A percentile compares a stretch with the other conserved stretches of the same genome.
phyloP scores from a whole-genome alignment of 2,113 vertebrate genomes.

The Notechis scutatus region DNA sequence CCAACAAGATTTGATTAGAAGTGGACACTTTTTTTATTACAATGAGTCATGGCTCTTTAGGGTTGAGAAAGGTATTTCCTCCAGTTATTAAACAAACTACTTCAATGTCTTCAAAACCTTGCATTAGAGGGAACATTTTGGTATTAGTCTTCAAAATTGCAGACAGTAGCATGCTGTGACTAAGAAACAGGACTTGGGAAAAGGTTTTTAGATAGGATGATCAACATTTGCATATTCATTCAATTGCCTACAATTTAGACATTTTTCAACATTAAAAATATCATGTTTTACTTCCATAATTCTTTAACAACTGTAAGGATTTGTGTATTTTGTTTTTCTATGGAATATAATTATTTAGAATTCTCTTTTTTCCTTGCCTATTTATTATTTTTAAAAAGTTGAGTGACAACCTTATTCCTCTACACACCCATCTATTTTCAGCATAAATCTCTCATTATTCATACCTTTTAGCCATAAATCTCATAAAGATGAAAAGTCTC shows the following conservation, averaged over 20 bases:
- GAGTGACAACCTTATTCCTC: neutral
- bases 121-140: neutral
- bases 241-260: neutral
- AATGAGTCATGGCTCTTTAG: neutral
- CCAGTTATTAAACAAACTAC: neutral
- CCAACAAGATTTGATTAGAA: neutral
- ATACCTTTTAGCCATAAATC: neutral
- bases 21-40: neutral
- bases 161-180: neutral
- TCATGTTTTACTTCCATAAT: neutral
- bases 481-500: neutral
- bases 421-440: neutral
- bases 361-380: neutral
- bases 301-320: neutral
- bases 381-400: neutral
- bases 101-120: neutral
- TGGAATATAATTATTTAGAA: neutral
- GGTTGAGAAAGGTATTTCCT: neutral
- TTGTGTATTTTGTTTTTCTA: neutral
- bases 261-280: neutral
- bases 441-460: too few relatives aligned
- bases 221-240: neutral
- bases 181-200: neutral
- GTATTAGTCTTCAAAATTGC: neutral
- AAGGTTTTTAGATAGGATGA: neutral